Evolutionary conservation across 2,113 vertebrate species (phyloP).

Genomic region (Dicaeum eximium): DNA sequence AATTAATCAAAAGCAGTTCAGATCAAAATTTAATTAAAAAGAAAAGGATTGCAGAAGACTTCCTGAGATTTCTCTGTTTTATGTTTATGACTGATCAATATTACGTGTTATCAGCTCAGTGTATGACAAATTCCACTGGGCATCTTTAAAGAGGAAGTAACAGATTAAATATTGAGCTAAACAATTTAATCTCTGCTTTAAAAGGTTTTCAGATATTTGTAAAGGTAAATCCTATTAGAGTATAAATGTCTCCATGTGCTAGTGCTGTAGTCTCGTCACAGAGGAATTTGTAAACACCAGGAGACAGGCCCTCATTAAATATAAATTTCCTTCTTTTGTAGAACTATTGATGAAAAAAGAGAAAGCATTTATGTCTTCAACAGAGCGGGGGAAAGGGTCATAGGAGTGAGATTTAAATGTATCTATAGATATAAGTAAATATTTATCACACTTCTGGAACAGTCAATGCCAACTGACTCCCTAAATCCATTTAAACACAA

Average conservation of each 20-base stretch:
- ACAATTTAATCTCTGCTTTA: constrained; percentile 79
- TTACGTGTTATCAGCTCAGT: constrained; percentile 63
- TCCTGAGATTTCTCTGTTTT: constrained; percentile 65
- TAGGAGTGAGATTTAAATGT: neutral
- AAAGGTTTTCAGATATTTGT: constrained; percentile 78
- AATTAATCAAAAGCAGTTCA: constrained; percentile 80
- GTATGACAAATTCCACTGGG: constrained; percentile 75
- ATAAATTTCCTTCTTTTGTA: constrained; percentile 63
- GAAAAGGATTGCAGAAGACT: constrained; percentile 62
- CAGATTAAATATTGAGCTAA: constrained; percentile 83
- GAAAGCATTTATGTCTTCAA: neutral
- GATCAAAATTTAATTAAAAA: constrained; percentile 83
- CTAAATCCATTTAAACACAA: neutral
- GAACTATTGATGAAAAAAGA: constrained; percentile 26
- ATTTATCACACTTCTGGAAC: neutral
- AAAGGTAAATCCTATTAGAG: constrained; percentile 77
- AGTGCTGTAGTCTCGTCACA: constrained; percentile 40
- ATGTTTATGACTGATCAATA: constrained; percentile 80
- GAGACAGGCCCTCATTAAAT: constrained; percentile 54
- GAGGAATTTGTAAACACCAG: constrained; percentile 70
- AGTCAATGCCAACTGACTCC: neutral
- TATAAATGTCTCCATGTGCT: constrained; percentile 57
- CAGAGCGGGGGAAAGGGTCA: neutral
- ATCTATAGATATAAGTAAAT: neutral
- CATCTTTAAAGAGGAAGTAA: constrained; percentile 79